Conservation (phyloP, 2,113 vertebrate genomes). For the Hemichromis elongatus region DNA sequence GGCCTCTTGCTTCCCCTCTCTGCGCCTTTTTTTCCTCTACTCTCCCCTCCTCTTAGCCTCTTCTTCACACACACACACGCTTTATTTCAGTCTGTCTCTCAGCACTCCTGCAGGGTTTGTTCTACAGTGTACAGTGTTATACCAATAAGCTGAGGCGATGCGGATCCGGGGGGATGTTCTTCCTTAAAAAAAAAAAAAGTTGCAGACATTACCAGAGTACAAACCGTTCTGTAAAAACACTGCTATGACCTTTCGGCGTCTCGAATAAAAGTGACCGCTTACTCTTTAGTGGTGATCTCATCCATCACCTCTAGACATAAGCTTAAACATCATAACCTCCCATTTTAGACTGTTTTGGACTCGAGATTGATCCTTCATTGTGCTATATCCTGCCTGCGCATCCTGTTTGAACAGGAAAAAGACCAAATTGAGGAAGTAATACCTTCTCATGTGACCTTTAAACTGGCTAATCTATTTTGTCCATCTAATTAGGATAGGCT, state of each 20-base stretch:
- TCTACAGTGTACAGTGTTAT: neutral
- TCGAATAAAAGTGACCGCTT: neutral
- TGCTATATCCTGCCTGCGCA: neutral
- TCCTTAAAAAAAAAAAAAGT: neutral
- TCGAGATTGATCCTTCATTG: neutral
- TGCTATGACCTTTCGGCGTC: neutral
- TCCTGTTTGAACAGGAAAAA: neutral
- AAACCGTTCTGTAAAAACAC: neutral
- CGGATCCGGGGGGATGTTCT: neutral
- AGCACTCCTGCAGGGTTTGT: neutral
- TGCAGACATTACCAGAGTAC: neutral
- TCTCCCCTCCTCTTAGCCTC: conserved; percentile 1
- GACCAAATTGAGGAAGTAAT: neutral
- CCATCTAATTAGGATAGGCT: neutral
- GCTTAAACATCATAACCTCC: neutral
- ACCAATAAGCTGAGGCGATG: neutral
- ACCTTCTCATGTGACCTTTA: neutral
- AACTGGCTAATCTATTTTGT: neutral
- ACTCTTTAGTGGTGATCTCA: neutral
- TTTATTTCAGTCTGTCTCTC: neutral
- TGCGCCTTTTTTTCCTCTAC: neutral
- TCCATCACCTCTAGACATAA: neutral
- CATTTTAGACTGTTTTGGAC: neutral
- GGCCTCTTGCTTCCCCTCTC: conserved; percentile 25
- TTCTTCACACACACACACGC: neutral